Percentiles rank a stretch among this genome's conserved stretches.
Evolutionary conservation across 2,888 invertebrate genomes (phyloP).

Genomic region (Cheilosia pagana): DNA sequence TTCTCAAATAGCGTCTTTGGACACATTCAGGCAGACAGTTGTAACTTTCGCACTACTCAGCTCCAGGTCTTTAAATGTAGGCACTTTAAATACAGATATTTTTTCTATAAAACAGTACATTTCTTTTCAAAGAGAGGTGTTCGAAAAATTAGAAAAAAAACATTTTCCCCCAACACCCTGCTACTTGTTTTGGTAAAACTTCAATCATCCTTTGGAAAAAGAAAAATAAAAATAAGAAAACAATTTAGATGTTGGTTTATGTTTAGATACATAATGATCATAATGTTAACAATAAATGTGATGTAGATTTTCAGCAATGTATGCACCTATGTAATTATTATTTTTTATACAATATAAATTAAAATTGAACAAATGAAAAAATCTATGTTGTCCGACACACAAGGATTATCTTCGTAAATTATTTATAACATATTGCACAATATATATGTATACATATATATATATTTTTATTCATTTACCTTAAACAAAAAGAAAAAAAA

Average conservation of each 20-base stretch:
- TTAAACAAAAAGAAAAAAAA: constrained; percentile 59
- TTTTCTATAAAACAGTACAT: too few relatives aligned
- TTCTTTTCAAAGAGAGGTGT: neutral
- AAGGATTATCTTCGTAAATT: constrained; percentile 62
- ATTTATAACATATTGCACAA: constrained; percentile 65
- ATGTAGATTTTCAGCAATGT: constrained; percentile 65
- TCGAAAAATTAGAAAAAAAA: neutral
- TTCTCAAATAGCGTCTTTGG: too few relatives aligned
- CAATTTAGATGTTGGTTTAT: constrained; percentile 26
- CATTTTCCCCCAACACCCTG: neutral
- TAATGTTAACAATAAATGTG: constrained; percentile 61
- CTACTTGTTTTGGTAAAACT: neutral
- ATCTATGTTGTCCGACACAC: constrained; percentile 59
- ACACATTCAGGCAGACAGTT: too few relatives aligned
- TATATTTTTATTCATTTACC: constrained; percentile 40
- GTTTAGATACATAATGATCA: constrained; percentile 36
- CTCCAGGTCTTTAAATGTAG: too few relatives aligned
- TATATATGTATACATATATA: constrained; percentile 48
- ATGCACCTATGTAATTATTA: constrained; percentile 60
- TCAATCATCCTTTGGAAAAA: constrained; percentile 7
- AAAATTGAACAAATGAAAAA: constrained; percentile 36
- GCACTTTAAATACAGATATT: too few relatives aligned
- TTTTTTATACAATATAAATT: constrained; percentile 56
- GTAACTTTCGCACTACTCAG: too few relatives aligned
- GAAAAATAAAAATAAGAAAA: constrained; percentile 5